phyloP scores from a whole-genome alignment of 2,888 invertebrate genomes.

The Campoplex capitator region DNA sequence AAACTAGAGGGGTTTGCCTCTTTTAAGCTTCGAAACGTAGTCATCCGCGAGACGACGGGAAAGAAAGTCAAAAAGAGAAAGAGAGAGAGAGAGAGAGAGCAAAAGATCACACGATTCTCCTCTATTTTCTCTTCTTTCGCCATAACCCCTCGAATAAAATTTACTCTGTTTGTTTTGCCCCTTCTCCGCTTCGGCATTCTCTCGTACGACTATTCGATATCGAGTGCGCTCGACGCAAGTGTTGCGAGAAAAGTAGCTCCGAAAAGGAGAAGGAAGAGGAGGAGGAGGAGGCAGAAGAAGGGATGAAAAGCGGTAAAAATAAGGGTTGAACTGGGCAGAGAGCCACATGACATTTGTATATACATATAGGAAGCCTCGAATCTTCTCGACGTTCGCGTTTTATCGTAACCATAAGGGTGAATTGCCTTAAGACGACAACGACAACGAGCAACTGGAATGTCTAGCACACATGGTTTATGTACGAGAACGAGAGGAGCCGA shows the following conservation, averaged over 20 bases:
- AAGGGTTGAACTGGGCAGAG: slow-evolving; percentile 42
- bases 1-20: slow-evolving; percentile 53
- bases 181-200: not conserved
- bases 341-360: slow-evolving; percentile 1
- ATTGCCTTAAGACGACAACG: slow-evolving; percentile 54
- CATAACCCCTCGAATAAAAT: slow-evolving; percentile 62
- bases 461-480: slow-evolving; percentile 70
- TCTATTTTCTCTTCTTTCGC: slow-evolving; percentile 12
- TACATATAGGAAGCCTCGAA: slow-evolving; percentile 9
- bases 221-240: slow-evolving; percentile 45
- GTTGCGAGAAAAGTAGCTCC: slow-evolving; percentile 8
- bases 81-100: not conserved
- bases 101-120: not conserved
- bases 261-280: not conserved
- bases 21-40: slow-evolving; percentile 32
- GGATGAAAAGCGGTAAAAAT: slow-evolving; percentile 25
- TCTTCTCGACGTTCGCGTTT: slow-evolving; percentile 57
- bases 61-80: slow-evolving; percentile 30
- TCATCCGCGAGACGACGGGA: slow-evolving; percentile 42
- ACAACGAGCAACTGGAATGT: slow-evolving; percentile 42
- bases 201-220: slow-evolving; percentile 56
- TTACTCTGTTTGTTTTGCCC: slow-evolving; percentile 39
- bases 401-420: slow-evolving; percentile 66
- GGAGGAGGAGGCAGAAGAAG: not conserved
- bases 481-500: slow-evolving; percentile 73